These are phyloP conservation scores for Rhyzopertha dominica DNA, from an alignment of 1,140 invertebrate species.

Conservation along the genomic window DNA sequence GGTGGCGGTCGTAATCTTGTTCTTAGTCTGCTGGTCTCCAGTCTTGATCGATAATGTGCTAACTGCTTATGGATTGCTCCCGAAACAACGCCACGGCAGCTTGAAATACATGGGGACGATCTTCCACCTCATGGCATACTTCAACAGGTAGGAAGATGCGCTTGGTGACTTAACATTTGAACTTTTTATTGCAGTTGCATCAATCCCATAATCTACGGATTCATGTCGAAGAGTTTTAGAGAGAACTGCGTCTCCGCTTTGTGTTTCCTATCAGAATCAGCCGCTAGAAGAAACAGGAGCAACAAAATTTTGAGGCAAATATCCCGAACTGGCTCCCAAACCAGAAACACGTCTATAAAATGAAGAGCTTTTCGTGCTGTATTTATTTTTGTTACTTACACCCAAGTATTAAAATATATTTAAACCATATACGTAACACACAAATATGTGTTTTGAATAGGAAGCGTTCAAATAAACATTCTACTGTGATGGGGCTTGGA, in stretches of 20 bases:
- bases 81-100: conserved; percentile 49
- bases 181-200: conserved; percentile 56
- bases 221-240: conserved; percentile 76
- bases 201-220: conserved; percentile 75
- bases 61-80: conserved; percentile 56
- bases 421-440: background rate
- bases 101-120: conserved; percentile 59
- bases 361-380: conserved; percentile 3
- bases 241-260: conserved; percentile 52
- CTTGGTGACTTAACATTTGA: no score
- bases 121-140: conserved; percentile 63
- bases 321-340: conserved; percentile 35
- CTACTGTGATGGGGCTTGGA: no score
- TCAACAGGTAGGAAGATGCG: conserved; percentile 69
- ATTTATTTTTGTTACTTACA: conserved; percentile 14
- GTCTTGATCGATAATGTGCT: conserved; percentile 61
- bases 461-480: no score
- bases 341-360: conserved; percentile 33
- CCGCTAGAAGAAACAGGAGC: conserved; percentile 16
- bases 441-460: no score
- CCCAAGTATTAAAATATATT: conserved; percentile 2
- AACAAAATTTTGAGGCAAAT: conserved; percentile 32
- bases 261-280: conserved; percentile 26
- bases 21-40: conserved; percentile 65
- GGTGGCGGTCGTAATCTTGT: conserved; percentile 63